Conservation (phyloP, 2,797 vertebrate genomes). For the Oreortyx pictus region DNA sequence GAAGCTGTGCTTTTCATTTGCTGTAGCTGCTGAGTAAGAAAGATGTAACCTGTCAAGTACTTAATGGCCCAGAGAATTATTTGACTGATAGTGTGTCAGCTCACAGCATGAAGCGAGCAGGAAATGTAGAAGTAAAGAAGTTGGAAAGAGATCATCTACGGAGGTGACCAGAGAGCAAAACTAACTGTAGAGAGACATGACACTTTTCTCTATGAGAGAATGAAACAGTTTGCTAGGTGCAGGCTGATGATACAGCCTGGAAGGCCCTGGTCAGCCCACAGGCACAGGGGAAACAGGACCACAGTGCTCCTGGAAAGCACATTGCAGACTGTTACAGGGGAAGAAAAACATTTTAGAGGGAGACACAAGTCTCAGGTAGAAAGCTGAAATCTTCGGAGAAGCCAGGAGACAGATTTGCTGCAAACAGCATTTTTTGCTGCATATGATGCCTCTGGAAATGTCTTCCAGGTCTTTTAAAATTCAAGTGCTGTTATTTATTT, state of each 20-base stretch:
- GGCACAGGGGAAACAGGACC: neutral
- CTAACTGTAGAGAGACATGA: neutral
- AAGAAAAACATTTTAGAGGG: neutral
- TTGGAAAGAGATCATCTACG: neutral
- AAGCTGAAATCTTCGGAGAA: neutral
- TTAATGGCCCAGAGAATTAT: slow-evolving; percentile 27
- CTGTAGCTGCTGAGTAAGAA: neutral
- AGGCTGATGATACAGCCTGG: neutral
- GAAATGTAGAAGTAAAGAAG: neutral
- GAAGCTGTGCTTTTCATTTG: neutral
- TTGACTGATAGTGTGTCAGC: neutral
- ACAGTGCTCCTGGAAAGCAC: neutral
- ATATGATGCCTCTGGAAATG: neutral
- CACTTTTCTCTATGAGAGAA: neutral
- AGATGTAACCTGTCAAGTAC: slow-evolving; percentile 4
- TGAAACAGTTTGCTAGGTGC: neutral
- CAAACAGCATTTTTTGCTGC: neutral
- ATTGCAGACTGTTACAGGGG: neutral
- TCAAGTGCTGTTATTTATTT: neutral
- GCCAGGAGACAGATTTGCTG: neutral
- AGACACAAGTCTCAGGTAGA: neutral
- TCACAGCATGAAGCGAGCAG: neutral
- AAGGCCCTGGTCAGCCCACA: neutral
- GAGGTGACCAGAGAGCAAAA: neutral
- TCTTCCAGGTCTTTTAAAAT: neutral